Conservation (phyloP, 2,797 vertebrate species). For the Tarsius wallacei region DNA sequence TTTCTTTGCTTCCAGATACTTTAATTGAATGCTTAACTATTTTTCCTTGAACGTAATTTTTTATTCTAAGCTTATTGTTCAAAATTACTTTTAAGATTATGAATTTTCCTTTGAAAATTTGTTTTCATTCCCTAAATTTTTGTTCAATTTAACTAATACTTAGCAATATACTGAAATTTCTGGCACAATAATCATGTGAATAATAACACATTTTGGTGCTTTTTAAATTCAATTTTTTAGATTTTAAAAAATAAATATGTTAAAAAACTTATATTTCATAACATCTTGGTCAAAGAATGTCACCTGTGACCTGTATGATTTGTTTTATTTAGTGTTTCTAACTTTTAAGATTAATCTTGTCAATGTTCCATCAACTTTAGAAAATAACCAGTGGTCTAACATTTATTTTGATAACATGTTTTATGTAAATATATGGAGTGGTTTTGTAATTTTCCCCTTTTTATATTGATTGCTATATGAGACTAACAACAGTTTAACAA, state of each 20-base stretch:
- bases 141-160: background rate
- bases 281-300: background rate
- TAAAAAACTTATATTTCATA: background rate
- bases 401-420: background rate
- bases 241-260: background rate
- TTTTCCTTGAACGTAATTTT: background rate
- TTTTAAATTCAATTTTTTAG: background rate
- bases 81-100: background rate
- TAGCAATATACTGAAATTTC: background rate
- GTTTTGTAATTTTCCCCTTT: background rate
- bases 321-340: background rate
- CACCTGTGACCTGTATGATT: too few species aligned
- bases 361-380: background rate
- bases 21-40: background rate
- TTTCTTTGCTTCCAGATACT: background rate
- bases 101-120: background rate
- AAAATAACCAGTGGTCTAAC: background rate
- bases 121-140: background rate
- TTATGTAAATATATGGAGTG: background rate
- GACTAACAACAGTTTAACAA: background rate
- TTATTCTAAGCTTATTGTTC: background rate
- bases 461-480: background rate
- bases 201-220: background rate
- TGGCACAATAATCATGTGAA: background rate
- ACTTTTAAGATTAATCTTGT: background rate